These are phyloP conservation scores for Cavia aperea DNA, from an alignment of 2,113 vertebrate genomes.

Conservation along the genomic window DNA sequence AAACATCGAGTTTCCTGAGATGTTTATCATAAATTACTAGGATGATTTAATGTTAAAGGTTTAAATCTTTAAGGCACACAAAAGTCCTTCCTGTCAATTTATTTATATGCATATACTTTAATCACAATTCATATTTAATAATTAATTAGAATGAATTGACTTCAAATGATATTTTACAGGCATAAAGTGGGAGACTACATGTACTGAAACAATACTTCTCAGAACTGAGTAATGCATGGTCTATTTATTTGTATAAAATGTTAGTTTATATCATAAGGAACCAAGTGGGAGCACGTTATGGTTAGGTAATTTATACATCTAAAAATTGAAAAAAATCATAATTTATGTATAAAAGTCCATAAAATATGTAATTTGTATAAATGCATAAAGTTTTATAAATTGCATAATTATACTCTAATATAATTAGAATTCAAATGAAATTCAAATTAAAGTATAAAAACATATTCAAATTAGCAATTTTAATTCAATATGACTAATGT, in stretches of 20 bases:
- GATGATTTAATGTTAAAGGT: neutral
- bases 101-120: neutral
- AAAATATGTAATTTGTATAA: neutral
- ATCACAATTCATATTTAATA: neutral
- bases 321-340: constrained; percentile 4
- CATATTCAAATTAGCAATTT: constrained; percentile 48
- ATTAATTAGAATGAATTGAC: constrained; percentile 15
- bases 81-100: neutral
- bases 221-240: neutral
- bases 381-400: neutral
- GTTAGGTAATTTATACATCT: neutral
- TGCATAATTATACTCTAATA: neutral
- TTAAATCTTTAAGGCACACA: neutral
- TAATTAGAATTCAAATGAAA: constrained; percentile 31
- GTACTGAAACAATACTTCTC: neutral
- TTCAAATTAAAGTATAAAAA: constrained; percentile 20
- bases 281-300: neutral
- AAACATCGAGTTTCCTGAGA: neutral
- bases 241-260: neutral
- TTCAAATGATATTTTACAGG: constrained; percentile 4
- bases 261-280: neutral
- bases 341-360: neutral
- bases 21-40: neutral
- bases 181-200: neutral
- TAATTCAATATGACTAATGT: neutral